Percentiles rank a stretch among this genome's conserved stretches.
Conservation (phyloP, 2,888 invertebrate species). For the Stramonita haemastoma region DNA sequence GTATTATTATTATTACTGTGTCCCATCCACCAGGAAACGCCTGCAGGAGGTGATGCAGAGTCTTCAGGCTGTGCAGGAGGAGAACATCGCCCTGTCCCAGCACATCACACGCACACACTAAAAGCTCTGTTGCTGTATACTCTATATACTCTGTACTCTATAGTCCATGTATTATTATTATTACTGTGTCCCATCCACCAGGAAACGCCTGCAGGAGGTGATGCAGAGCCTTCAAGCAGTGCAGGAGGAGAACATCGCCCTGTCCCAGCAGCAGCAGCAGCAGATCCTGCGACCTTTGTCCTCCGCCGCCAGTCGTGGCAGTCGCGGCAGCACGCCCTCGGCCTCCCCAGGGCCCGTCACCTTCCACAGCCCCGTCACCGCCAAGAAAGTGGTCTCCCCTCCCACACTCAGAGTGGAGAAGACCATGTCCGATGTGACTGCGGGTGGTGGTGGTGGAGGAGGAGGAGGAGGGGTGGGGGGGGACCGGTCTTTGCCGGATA, state of each 20-base stretch:
- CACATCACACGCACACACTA: too few relatives aligned
- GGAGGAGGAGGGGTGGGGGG: too few relatives aligned
- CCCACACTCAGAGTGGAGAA: conserved; percentile 12
- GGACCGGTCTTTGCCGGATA: conserved; percentile 18
- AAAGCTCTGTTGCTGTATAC: too few relatives aligned
- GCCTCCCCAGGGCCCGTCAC: conserved; percentile 33
- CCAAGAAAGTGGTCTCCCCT: conserved; percentile 24
- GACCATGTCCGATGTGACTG: conserved; percentile 10
- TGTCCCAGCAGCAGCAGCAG: conserved; percentile 55
- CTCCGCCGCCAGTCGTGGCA: conserved; percentile 32
- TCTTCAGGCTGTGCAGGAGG: conserved; percentile 65
- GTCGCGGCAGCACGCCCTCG: conserved; percentile 9
- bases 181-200: conserved; percentile 45
- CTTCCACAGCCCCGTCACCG: conserved; percentile 27
- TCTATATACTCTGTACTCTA: too few relatives aligned
- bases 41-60: conserved; percentile 64
- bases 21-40: conserved; percentile 63
- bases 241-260: conserved; percentile 59
- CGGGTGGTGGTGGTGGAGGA: too few relatives aligned
- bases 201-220: conserved; percentile 66
- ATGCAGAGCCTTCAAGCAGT: conserved; percentile 64
- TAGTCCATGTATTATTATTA: too few relatives aligned
- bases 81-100: conserved; percentile 55
- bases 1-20: too few relatives aligned
- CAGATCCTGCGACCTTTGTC: conserved; percentile 55